Percentiles rank a stretch among this genome's conserved stretches.
phyloP scores from a whole-genome alignment of 2,113 vertebrate species.

The Neolamprologus longior region DNA sequence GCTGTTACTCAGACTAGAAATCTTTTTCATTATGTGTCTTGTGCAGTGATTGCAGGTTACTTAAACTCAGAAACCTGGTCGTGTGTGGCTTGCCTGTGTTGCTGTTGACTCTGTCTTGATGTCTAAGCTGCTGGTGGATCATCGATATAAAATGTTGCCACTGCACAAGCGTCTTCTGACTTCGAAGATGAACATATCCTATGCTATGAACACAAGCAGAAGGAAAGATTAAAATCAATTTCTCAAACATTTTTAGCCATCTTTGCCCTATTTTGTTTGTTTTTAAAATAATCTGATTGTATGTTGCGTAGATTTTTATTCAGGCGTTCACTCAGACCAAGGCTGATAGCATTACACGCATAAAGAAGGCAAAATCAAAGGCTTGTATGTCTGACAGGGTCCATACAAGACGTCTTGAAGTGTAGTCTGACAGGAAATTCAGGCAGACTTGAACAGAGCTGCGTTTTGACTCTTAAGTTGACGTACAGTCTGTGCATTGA shows the following conservation, averaged over 20 bases:
- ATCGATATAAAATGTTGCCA: constrained; percentile 1
- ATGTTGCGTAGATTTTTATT: neutral
- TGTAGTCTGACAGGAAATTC: neutral
- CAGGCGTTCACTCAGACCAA: neutral
- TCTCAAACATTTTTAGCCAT: neutral
- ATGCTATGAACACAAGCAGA: neutral
- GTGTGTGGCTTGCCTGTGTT: neutral
- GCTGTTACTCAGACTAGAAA: neutral
- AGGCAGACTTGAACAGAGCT: neutral
- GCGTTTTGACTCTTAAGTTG: neutral
- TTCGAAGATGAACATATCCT: constrained; percentile 5
- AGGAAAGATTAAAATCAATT: neutral
- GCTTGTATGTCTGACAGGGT: neutral
- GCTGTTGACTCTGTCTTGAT: neutral
- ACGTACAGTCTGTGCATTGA: neutral
- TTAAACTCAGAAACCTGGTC: neutral
- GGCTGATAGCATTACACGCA: neutral
- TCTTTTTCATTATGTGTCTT: neutral
- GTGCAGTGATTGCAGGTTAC: neutral
- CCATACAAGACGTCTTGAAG: neutral
- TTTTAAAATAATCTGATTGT: neutral
- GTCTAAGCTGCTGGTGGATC: neutral
- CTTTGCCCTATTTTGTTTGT: neutral
- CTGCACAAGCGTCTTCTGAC: constrained; percentile 12
- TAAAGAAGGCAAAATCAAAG: neutral